These are phyloP conservation scores for Bilobella aurantiaca DNA, from an alignment of 1,140 invertebrate species.

Conservation along the genomic window DNA sequence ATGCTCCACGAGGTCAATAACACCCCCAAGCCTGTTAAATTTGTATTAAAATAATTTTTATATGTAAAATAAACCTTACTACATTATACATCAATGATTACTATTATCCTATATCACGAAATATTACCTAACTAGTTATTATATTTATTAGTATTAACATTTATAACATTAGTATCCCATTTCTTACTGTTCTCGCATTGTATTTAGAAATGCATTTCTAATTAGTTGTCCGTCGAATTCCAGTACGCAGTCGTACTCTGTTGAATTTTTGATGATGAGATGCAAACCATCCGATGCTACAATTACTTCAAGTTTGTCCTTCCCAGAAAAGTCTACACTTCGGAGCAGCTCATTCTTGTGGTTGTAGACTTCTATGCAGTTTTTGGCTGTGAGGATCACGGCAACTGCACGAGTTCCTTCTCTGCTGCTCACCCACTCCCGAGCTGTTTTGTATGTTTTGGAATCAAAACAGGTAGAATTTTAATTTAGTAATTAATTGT, in stretches of 20 bases:
- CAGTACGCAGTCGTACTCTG: constrained; percentile 50
- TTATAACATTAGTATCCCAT: not conserved
- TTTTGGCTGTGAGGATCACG: constrained; percentile 39
- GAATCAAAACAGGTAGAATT: not conserved
- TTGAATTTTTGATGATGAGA: constrained; percentile 45
- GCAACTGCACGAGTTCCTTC: constrained; percentile 40
- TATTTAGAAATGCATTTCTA: constrained; percentile 15
- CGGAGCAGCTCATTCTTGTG: constrained; percentile 39
- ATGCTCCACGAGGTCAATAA: constrained; percentile 18
- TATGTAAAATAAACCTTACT: too few relatives aligned
- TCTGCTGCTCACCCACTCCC: constrained; percentile 43
- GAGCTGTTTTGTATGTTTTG: too few relatives aligned
- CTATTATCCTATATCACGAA: too few relatives aligned
- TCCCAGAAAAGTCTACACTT: constrained; percentile 37
- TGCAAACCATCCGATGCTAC: constrained; percentile 43
- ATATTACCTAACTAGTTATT: too few relatives aligned
- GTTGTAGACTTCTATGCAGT: constrained; percentile 37
- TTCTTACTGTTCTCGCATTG: constrained; percentile 16
- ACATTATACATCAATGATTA: too few relatives aligned
- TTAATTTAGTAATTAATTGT: not conserved
- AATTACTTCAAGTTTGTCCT: constrained; percentile 32
- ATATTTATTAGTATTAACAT: too few relatives aligned
- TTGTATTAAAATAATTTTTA: too few relatives aligned
- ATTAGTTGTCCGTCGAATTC: constrained; percentile 24
- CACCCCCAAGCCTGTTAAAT: not conserved